A percentile compares a stretch with the other conserved stretches of the same genome.
Conservation (phyloP, 2,888 invertebrate genomes). For the Eumerus sabulonum region DNA sequence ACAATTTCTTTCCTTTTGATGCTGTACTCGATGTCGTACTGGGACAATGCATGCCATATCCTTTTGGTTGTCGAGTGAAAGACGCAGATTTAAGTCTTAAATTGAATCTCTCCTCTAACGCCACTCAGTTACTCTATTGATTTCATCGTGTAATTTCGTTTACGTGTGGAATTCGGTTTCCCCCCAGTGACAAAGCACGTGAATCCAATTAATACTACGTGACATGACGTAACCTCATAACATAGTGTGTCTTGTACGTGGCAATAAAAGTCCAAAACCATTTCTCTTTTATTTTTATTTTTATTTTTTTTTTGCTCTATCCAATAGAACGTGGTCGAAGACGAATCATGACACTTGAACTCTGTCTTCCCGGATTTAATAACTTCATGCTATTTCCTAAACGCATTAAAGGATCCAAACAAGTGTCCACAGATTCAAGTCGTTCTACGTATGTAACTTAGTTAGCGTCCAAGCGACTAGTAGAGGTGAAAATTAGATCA, state of each 20-base stretch:
- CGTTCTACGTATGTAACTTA: conserved; percentile 35
- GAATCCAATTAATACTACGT: conserved; percentile 30
- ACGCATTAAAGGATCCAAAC: conserved; percentile 10
- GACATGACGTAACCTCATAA: not conserved
- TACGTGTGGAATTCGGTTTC: conserved; percentile 17
- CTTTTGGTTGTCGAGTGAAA: too few species aligned
- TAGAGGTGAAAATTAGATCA: conserved; percentile 62
- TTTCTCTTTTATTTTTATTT: not conserved
- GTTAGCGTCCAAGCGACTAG: conserved; percentile 27
- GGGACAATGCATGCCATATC: too few species aligned
- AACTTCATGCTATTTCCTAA: conserved; percentile 3
- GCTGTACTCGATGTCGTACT: too few species aligned
- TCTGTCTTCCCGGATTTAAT: not conserved
- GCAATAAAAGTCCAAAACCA: not conserved
- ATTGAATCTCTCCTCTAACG: too few species aligned
- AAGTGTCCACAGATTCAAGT: not conserved
- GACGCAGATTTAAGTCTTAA: too few species aligned
- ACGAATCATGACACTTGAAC: not conserved
- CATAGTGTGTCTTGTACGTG: not conserved
- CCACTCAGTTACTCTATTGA: not conserved
- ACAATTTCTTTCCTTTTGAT: not conserved
- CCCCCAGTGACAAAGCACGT: conserved; percentile 15
- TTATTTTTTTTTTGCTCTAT: not conserved
- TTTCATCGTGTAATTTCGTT: conserved; percentile 12
- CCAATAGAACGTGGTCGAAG: not conserved